Percentiles rank a stretch among this genome's conserved stretches.
These are phyloP conservation scores for Spongilla lacustris DNA, from an alignment of 37 sponge, comb jelly and placozoan genomes.

Conservation along the genomic window DNA sequence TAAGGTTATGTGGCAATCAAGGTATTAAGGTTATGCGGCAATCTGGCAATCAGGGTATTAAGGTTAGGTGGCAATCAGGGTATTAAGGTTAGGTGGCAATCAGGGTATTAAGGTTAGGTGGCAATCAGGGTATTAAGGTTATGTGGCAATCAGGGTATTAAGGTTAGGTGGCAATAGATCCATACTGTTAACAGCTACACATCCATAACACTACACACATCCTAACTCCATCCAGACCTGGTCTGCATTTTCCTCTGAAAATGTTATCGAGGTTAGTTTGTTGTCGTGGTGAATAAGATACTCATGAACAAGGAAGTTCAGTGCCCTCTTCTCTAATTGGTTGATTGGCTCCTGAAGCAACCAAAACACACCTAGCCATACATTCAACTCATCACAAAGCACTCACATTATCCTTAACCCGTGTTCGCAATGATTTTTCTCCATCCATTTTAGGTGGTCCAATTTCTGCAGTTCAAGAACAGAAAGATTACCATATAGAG, in stretches of 20 bases:
- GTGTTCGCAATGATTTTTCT: not conserved
- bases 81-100: not conserved
- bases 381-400: not conserved
- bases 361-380: no score
- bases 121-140: not conserved
- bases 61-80: not conserved
- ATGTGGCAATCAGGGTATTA: not conserved
- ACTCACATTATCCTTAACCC: not conserved
- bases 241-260: constrained; percentile 90
- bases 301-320: constrained; percentile 91
- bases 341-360: constrained; percentile 88
- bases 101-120: not conserved
- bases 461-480: not conserved
- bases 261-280: constrained; percentile 89
- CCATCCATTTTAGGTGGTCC: not conserved
- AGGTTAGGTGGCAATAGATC: not conserved
- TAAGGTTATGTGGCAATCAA: not conserved
- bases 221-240: no score
- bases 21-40: not conserved
- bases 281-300: constrained; percentile 79
- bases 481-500: no score
- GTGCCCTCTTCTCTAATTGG: constrained; percentile 86
- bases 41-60: no score
- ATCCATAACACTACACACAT: not conserved
- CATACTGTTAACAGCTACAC: not conserved